These are phyloP conservation scores for Pecten maximus DNA, from an alignment of 2,888 invertebrate species.

Conservation along the genomic window DNA sequence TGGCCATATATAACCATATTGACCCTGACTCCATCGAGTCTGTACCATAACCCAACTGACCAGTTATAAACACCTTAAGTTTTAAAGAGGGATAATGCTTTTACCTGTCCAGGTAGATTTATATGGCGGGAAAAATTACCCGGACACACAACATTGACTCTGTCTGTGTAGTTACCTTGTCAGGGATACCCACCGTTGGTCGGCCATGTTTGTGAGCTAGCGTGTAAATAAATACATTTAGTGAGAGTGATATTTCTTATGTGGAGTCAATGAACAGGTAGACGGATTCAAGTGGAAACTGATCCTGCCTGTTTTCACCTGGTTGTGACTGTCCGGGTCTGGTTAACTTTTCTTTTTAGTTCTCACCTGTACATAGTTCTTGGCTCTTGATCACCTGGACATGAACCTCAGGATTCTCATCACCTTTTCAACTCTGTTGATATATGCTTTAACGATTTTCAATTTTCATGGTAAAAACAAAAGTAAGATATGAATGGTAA, in stretches of 20 bases:
- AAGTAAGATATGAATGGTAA: too few relatives aligned
- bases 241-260: neutral
- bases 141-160: neutral
- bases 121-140: neutral
- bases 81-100: neutral
- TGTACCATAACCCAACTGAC: neutral
- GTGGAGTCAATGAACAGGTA: neutral
- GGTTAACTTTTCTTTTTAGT: neutral
- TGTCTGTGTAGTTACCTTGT: neutral
- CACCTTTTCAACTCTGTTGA: neutral
- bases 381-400: neutral
- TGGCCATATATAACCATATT: neutral
- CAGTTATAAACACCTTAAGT: neutral
- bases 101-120: neutral
- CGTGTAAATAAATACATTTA: constrained; percentile 31
- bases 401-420: neutral
- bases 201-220: constrained; percentile 8
- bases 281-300: neutral
- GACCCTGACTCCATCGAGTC: neutral
- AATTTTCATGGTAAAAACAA: neutral
- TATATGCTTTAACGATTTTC: neutral
- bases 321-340: neutral
- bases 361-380: neutral
- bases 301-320: neutral
- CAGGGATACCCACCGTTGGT: neutral